Evolutionary conservation across 2,888 invertebrate species (phyloP).

Genomic region (Temnothorax ravouxi): DNA sequence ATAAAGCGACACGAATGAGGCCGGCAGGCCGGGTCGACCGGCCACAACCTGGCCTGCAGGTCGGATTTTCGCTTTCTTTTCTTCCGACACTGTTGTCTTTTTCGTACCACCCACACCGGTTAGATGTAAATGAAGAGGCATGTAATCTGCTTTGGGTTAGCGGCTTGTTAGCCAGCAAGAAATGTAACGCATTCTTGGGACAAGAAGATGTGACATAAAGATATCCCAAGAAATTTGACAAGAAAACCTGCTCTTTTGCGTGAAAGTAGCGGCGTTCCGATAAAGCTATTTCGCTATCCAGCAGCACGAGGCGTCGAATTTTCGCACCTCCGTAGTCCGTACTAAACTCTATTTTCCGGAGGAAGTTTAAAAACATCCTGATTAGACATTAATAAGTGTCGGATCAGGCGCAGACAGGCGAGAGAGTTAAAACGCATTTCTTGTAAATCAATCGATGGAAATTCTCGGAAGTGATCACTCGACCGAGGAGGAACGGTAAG

Average conservation of each 20-base stretch:
- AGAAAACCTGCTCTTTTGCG: background rate
- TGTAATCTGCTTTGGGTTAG: constrained; percentile 60
- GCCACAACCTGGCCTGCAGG: constrained; percentile 43
- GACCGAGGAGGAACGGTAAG: constrained; percentile 55
- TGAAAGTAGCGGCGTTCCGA: constrained; percentile 7
- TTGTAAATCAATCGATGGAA: constrained; percentile 67
- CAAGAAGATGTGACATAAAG: constrained; percentile 9
- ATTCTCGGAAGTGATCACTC: constrained; percentile 70
- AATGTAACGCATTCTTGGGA: background rate
- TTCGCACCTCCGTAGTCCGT: background rate
- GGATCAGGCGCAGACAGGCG: constrained; percentile 36
- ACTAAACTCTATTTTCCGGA: constrained; percentile 14
- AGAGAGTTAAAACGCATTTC: constrained; percentile 60
- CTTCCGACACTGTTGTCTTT: constrained; percentile 44
- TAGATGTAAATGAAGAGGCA: constrained; percentile 55
- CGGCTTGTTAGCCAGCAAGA: constrained; percentile 23
- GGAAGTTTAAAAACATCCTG: constrained; percentile 57
- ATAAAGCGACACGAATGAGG: constrained; percentile 56
- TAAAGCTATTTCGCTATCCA: background rate
- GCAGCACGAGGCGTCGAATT: background rate
- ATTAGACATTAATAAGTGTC: constrained; percentile 63
- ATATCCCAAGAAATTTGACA: constrained; percentile 19
- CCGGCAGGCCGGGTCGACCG: background rate
- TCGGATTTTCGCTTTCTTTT: constrained; percentile 62
- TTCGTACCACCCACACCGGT: constrained; percentile 69